phyloP scores from a whole-genome alignment of 2,888 invertebrate species.

The Netelia inedita region DNA sequence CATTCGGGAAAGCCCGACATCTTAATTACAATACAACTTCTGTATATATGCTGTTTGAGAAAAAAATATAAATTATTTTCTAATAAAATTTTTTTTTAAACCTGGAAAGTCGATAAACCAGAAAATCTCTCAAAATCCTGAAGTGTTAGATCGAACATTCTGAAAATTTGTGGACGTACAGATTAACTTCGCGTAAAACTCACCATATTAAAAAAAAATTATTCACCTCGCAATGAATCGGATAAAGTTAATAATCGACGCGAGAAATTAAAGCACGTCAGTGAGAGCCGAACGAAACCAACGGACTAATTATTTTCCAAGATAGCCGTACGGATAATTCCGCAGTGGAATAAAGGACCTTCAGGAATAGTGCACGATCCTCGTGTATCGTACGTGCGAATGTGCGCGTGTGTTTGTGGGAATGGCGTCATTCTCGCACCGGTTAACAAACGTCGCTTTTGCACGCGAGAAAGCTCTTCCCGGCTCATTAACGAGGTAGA shows the following conservation, averaged over 20 bases:
- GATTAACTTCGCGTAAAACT: background rate
- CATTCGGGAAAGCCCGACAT: no score
- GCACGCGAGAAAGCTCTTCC: conserved; percentile 59
- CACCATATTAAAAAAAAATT: background rate
- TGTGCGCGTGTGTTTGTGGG: conserved; percentile 1
- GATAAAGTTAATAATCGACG: conserved; percentile 52
- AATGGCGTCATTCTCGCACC: conserved; percentile 49
- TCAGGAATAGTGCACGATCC: background rate
- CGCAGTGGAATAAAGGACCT: conserved; percentile 14
- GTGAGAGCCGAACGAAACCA: conserved; percentile 53
- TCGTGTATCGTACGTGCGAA: background rate
- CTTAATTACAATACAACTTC: no score
- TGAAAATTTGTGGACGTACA: no score
- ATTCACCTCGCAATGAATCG: conserved; percentile 33
- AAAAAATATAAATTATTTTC: no score
- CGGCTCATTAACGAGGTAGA: conserved; percentile 61
- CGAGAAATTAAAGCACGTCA: conserved; percentile 58
- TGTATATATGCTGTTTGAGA: no score
- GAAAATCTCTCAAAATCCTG: no score
- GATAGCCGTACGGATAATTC: conserved; percentile 1
- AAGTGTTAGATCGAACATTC: no score
- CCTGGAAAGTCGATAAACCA: no score
- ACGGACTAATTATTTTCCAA: conserved; percentile 68
- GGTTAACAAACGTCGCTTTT: conserved; percentile 60
- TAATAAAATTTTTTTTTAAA: no score